Percentiles rank a stretch among this genome's conserved stretches.
Conservation (phyloP, 1,140 invertebrate genomes). For the Drosophila mauritiana region DNA sequence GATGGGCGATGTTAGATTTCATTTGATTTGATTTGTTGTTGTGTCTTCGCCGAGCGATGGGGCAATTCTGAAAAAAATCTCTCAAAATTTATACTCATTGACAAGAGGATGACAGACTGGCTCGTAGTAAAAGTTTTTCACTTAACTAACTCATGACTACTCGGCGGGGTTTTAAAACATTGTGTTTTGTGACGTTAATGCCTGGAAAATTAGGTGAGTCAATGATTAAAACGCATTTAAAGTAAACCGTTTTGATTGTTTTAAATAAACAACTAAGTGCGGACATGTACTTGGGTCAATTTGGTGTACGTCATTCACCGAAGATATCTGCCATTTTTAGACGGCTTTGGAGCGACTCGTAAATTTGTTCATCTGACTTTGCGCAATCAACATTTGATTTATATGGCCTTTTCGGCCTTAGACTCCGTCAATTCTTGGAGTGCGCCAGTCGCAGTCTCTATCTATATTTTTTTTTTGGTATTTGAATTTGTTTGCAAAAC, state of each 20-base stretch:
- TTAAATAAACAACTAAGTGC: not conserved
- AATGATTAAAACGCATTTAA: not conserved
- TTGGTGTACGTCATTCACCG: conserved; percentile 1
- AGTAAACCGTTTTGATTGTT: not conserved
- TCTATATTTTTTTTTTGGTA: conserved; percentile 18
- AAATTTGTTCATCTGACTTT: conserved; percentile 56
- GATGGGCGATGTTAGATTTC: conserved; percentile 8
- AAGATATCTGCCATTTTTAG: conserved; percentile 21
- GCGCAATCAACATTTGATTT: conserved; percentile 67
- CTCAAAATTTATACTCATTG: conserved; percentile 58
- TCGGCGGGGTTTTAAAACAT: not conserved
- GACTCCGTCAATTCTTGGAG: conserved; percentile 31
- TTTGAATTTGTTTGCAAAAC: conserved; percentile 53
- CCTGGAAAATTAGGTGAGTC: not conserved
- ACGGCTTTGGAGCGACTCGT: conserved; percentile 37
- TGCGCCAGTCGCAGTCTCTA: conserved; percentile 19
- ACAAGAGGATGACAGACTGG: conserved; percentile 24
- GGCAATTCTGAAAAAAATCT: conserved; percentile 57
- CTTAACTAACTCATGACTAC: not conserved
- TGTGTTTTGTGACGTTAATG: not conserved
- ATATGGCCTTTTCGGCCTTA: conserved; percentile 36
- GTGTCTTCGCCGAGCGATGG: conserved; percentile 33
- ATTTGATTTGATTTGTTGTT: conserved; percentile 36
- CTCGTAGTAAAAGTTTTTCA: conserved; percentile 16
- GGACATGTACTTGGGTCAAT: conserved; percentile 12